Evolutionary conservation across 2,113 vertebrate genomes (phyloP).

Genomic region (Pituophis catenifer): DNA sequence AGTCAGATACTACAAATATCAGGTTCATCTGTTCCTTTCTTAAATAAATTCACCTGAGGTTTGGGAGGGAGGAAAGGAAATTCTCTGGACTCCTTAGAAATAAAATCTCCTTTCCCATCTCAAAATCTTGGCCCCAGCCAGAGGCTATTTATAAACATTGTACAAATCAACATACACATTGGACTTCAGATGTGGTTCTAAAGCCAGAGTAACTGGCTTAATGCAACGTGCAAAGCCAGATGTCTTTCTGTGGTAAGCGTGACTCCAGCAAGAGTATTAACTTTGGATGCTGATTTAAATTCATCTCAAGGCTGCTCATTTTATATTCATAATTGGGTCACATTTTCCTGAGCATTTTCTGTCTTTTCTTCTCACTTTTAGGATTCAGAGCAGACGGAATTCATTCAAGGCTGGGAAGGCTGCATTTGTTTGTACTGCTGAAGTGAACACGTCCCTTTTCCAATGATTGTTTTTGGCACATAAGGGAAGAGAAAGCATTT

Average conservation of each 20-base stretch:
- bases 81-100: neutral
- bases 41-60: neutral
- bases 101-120: neutral
- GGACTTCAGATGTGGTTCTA: neutral
- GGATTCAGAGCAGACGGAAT: too few relatives aligned
- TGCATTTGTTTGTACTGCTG: slow-evolving; percentile 16
- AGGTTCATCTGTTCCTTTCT: neutral
- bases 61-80: neutral
- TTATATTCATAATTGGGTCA: neutral
- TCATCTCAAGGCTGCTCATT: neutral
- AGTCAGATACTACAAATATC: neutral
- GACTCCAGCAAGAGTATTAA: neutral
- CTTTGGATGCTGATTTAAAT: neutral
- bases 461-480: slow-evolving; percentile 25
- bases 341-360: slow-evolving; percentile 6
- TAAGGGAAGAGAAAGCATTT: slow-evolving; percentile 23
- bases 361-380: neutral
- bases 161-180: neutral
- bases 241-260: neutral
- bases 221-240: neutral
- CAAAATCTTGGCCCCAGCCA: neutral
- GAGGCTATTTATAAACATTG: neutral
- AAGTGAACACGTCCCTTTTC: slow-evolving; percentile 20
- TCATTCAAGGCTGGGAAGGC: slow-evolving; percentile 28
- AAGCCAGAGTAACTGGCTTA: neutral